These are phyloP conservation scores for Halcyon malimbica DNA, from an alignment of 2,113 vertebrate genomes.

Conservation along the genomic window DNA sequence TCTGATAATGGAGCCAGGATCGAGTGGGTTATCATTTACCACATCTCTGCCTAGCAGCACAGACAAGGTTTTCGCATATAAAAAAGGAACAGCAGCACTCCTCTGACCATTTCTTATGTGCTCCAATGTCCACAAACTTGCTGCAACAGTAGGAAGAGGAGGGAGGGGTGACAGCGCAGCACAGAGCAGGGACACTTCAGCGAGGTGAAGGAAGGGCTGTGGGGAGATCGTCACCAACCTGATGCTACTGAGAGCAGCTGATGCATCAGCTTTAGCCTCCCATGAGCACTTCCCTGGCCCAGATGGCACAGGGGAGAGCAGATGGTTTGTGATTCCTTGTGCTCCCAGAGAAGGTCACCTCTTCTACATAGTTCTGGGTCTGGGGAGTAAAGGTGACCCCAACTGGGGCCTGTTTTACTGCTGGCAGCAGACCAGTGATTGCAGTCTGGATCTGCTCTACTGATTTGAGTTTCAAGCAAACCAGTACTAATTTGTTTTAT, in stretches of 20 bases:
- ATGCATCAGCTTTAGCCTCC: not conserved
- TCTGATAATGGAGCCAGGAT: rapidly evolving
- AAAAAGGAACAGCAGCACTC: rapidly evolving
- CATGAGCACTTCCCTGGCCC: not conserved
- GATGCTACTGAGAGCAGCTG: not conserved
- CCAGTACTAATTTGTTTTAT: not conserved
- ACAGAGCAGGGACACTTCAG: not conserved
- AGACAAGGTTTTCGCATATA: rapidly evolving
- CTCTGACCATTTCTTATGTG: rapidly evolving
- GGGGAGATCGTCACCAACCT: not conserved
- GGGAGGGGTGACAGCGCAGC: not conserved
- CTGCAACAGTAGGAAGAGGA: not conserved
- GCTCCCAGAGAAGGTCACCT: not conserved
- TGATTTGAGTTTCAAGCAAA: not conserved
- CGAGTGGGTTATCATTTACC: rapidly evolving
- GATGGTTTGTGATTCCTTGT: not conserved
- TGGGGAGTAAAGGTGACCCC: not conserved
- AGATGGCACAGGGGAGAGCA: not conserved
- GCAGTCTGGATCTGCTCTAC: not conserved
- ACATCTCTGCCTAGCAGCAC: rapidly evolving
- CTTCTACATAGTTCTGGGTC: not conserved
- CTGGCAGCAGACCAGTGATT: rapidly evolving
- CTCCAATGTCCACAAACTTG: not conserved
- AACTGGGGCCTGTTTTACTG: not conserved
- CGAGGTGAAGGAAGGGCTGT: rapidly evolving